Evolutionary conservation across 2,113 vertebrate species (phyloP), one percentile per base, ranked within the genome.

Genomic region (Entomyzon cyanotis): DNA sequence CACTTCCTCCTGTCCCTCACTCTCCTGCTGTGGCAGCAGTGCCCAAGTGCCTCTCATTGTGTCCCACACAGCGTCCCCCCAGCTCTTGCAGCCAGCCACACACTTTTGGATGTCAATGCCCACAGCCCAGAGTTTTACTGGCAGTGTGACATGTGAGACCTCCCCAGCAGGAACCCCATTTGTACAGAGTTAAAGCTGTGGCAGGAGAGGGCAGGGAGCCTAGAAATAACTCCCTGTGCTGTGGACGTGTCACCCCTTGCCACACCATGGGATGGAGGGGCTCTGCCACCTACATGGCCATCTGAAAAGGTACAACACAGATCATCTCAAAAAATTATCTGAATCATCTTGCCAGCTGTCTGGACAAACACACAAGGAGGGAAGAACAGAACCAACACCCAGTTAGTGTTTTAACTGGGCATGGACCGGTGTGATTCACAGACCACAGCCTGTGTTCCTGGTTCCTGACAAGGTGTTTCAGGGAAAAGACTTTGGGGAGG

Each of bases 1-100:
- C 12, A 14, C 64, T 56, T 58, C 49, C 49, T 77, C 30, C 31
- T 81, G 22, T 82, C 14, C 21, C 12, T 42, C 8, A 1, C 27
- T 11, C 6, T 20, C 7, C 33, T 41, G 23, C 74, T n/a, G 52
- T 5, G 4, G 37, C 30, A 25, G 17, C 44, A 52, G 69, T 23
- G 23, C 63, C 63, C 0, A 0, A 20, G 35, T 33, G 27, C n/a
- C 46, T 11, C 44, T 53, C 7, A 0, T 22, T 28, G 2, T 1
- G 1, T 49, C 67, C 73, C 10, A 0, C 27, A 17, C 2, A 3
- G 23, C 0, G 0, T 63, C 21, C 10, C 52, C 25, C 4, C 47
- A 17, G 68, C 25, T 23, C 58, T 4, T 18, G 28, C 46, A 37
- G 79, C 42, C 6, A 1, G 52, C 63, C 39, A 7, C 0, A 0